Conservation (phyloP, 2,113 vertebrate species). For the Galeopterus variegatus region DNA sequence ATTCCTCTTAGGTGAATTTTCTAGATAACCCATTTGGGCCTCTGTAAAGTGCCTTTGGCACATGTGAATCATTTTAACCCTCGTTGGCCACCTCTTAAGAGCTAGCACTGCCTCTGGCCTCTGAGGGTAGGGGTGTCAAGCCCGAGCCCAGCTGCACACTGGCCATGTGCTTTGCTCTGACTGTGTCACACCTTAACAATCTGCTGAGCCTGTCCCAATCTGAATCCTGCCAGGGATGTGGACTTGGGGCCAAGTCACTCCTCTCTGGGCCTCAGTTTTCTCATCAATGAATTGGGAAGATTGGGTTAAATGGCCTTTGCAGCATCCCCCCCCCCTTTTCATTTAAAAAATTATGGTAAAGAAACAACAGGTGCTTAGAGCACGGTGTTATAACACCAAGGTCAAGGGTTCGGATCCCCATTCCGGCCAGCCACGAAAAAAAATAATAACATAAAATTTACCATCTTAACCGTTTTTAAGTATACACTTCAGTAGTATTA, state of each 20-base stretch:
- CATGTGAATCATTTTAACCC: background rate
- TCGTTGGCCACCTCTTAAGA: background rate
- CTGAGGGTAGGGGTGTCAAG: background rate
- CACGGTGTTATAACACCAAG: no score
- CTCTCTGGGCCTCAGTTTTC: background rate
- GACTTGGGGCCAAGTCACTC: background rate
- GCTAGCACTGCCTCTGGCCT: background rate
- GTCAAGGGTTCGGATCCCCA: no score
- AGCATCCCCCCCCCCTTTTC: fast-evolving
- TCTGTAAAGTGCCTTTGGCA: background rate
- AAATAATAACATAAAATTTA: background rate
- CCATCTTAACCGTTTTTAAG: background rate
- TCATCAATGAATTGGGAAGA: background rate
- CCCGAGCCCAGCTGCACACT: background rate
- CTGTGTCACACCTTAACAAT: background rate
- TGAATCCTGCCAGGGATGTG: background rate
- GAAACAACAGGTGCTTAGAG: no score
- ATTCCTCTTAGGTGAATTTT: constrained; percentile 37
- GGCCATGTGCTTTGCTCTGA: fast-evolving
- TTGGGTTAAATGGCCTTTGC: background rate
- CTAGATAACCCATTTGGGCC: background rate
- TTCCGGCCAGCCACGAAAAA: no score
- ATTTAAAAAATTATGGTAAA: no score
- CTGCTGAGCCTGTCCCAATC: background rate
- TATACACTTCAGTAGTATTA: background rate